Base-by-base conservation (phyloP, 1,140 invertebrate genomes). In the Prorops nasuta region DNA sequence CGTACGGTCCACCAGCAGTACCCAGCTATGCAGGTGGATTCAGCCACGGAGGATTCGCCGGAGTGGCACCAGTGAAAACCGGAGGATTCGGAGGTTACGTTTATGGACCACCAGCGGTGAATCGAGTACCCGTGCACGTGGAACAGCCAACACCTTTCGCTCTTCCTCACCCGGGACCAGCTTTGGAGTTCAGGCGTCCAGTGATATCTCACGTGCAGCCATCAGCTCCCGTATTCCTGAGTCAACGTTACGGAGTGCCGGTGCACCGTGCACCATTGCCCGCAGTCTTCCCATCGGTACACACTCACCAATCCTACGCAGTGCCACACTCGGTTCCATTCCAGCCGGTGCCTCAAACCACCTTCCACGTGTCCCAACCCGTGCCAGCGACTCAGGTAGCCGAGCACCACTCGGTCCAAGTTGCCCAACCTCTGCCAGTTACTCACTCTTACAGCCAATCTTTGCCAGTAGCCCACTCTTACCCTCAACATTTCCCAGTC, bases 401-500 rank as follows among this genome's bases (percentile, higher is more conserved):
- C 10, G 24, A 28, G 10, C 24, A 28, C 24, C 24, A 28, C 24
- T 10, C 24, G 10, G 24, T 28, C 24, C 24, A 71, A 3, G 69
- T 72, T 24, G 73, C 67, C 3, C 64, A 66, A 9, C 69, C 71
- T 3, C 66, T 71, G 3, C 66, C 69, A 2, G 68, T 69, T 0
- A 66, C 68, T 15, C 71, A 75, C 0, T 65, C 69, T 20, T 10
- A 28, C 24, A 4, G 10, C 24, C 4, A 6, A 10, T 10, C 24
- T 6, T 4, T 10, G 10, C 24, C 24, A 28, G 24, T 28, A 6
- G 4, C 4, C 24, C 24, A 28, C 24, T 10, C 4, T 10, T 4
- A 6, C 4, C 24, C 72, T 38, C 0, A 20, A 38, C 0, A 34
- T 53, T 7, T 38, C 51, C 6, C 46, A 49, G n/a, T 15, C 49